Evolutionary conservation across 2,888 invertebrate genomes (phyloP), one percentile per base, ranked within the genome.

Genomic region (Deilephila elpenor): DNA sequence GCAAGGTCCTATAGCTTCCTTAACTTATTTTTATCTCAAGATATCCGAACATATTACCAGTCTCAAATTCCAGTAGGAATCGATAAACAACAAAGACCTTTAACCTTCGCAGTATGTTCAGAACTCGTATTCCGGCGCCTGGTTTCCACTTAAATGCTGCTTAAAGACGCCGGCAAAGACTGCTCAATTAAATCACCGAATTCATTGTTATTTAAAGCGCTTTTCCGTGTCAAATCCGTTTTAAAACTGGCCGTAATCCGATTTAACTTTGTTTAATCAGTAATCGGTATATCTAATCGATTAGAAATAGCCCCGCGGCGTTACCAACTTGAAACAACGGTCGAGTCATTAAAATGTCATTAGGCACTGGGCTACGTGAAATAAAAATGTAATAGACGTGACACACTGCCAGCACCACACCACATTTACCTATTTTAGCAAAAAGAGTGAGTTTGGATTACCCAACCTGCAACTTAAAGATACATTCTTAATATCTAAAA

Each of bases 281-380:
- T 73, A 74, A 62, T 76, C 62, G 71, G 64, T 72, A 44, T 37
- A 72, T 64, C 72, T 72, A 72, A 72, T 75, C 77, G 71, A 82
- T 82, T 82, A 78, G 72, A 78, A 78, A 78, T 74, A 74, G 78
- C 75, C 76, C 75, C 76, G 75, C 70, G 75, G 72, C 79, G 75
- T 77, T 78, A 79, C 79, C 79, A 78, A 80, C 79, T 81, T 79
- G 79, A 82, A 82, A 81, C 79, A 75, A 76, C 77, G 74, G 71
- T 74, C 71, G 71, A 78, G 79, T 82, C 84, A 87, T 88, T 85
- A 87, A 87, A 87, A 85, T 82, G 84, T 83, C 85, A 83, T 87
- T 86, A 85, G 78, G 76, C 76, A 82, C 80, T 78, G 72, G 70
- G 62, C 34, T 72, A 70, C 71, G 74, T 73, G 53, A 72, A 72